Base-by-base conservation (phyloP, 2,888 invertebrate genomes). In the Dysmachus trigonus region DNA sequence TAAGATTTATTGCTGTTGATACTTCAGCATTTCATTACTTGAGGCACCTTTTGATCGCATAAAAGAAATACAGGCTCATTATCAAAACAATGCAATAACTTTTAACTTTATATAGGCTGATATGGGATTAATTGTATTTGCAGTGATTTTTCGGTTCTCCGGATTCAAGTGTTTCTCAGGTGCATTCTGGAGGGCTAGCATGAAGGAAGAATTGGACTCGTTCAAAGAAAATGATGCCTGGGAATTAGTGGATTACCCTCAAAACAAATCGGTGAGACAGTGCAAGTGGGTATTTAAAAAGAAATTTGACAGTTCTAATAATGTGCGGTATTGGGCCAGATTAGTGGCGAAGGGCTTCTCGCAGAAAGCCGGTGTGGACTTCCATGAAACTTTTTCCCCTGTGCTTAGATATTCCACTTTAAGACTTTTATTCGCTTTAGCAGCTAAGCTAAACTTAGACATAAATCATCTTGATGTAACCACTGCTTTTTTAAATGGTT, bases 401-500 rank as follows among this genome's bases (percentile, higher is more conserved):
- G 85, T 87, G 0, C 33, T 83, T 8, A 74, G 62, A 15, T 83
- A 86, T 71, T 86, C 86, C 3, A 82, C 87, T 1, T 71, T 87
- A 6, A 38, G 85, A 22, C 30, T 86, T 5, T 47, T 87, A 10
- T 77, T 85, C 35, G 86, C 87, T 7, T 33, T 87, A 22, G 6
- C 87, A 47, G 86, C 72, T 6, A 74, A 86, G 18, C 71, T 51
- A 10, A 38, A 79, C 18, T 76, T 87, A 41, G 18, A 74, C 73
- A 15, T 86, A 1, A 85, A 85, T 47, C 85, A 87, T 35, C 77
- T 86, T 71, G 82, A 87, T 53, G 86, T 82, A 0, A 41, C 38
- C 33, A 73, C 81, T 0, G 86, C 86, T 2, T 87, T 86, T 38
- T 35, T 87, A 27, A 86, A 87, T 81, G 86, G 85, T 7, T 82